phyloP scores from a whole-genome alignment of 1,140 invertebrate species.

The Nixonia krombeini region DNA sequence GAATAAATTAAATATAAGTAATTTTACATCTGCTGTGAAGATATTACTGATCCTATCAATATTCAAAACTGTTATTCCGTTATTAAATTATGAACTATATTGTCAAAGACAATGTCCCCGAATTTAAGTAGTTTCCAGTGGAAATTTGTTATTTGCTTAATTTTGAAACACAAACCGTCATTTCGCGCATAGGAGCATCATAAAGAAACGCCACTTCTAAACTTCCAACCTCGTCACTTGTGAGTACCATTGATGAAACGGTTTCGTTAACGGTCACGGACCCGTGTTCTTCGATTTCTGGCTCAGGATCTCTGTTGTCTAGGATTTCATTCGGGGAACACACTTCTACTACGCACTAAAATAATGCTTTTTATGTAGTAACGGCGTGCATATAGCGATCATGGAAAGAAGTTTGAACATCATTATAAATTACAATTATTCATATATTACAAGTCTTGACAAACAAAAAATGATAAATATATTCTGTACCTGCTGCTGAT shows the following conservation, averaged over 20 bases:
- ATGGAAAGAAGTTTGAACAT: too few species aligned
- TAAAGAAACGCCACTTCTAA: constrained; percentile 91
- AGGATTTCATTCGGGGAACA: constrained; percentile 59
- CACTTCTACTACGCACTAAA: constrained; percentile 68
- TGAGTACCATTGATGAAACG: constrained; percentile 57
- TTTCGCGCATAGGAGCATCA: constrained; percentile 88
- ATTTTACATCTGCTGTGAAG: not conserved
- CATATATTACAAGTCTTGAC: too few species aligned
- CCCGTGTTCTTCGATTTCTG: constrained; percentile 57
- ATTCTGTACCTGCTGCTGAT: constrained; percentile 68
- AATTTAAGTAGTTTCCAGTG: too few species aligned
- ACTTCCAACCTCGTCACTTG: constrained; percentile 76
- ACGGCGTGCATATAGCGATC: too few species aligned
- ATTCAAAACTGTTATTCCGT: too few species aligned
- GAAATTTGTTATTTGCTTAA: too few species aligned
- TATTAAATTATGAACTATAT: too few species aligned
- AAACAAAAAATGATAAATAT: too few species aligned
- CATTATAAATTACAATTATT: too few species aligned
- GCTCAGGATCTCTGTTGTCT: constrained; percentile 61
- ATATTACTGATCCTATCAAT: constrained; percentile 1
- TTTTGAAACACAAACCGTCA: constrained; percentile 76
- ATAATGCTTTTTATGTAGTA: constrained; percentile 11
- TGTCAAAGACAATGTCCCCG: too few species aligned
- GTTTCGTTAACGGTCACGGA: constrained; percentile 53
- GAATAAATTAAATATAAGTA: constrained; percentile 2